Evolutionary conservation across 2,113 vertebrate species (phyloP).

Genomic region (Aegotheles bennettii): DNA sequence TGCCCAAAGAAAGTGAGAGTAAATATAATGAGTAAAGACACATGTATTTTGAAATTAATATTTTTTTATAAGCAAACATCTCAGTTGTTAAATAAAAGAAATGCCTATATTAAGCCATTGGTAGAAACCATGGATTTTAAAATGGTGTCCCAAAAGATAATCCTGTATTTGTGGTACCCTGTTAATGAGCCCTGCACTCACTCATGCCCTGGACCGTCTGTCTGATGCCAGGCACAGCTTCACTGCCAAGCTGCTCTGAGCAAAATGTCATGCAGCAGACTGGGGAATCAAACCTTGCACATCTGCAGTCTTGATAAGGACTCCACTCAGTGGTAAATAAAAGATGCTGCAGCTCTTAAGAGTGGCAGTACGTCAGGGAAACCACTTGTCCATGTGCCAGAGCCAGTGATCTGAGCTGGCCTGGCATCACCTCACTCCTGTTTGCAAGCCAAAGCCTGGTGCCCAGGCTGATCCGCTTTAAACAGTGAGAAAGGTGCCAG

Average conservation of each 20-base stretch:
- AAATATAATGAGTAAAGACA: not conserved
- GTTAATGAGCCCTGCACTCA: not conserved
- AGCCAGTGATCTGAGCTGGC: fast-evolving
- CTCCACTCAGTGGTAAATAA: constrained; percentile 29
- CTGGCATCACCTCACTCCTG: not conserved
- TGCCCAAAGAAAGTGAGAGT: not conserved
- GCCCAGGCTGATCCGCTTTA: not conserved
- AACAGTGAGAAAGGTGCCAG: not conserved
- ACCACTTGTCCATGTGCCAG: fast-evolving
- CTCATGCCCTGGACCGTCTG: not conserved
- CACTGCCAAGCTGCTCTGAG: not conserved
- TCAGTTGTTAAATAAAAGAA: not conserved
- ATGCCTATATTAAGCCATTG: not conserved
- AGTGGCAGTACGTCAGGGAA: not conserved
- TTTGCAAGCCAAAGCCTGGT: not conserved
- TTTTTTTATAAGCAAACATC: not conserved
- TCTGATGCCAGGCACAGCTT: not conserved
- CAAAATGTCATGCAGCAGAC: not conserved
- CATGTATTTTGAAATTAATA: not conserved
- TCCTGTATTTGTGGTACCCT: not conserved
- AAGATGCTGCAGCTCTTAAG: not conserved
- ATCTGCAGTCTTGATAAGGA: constrained; percentile 2
- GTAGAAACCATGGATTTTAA: not conserved
- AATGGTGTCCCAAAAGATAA: not conserved
- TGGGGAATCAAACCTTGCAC: not conserved